These are phyloP conservation scores for Notothenia coriiceps DNA, from an alignment of 2,113 vertebrate genomes.

Conservation along the genomic window DNA sequence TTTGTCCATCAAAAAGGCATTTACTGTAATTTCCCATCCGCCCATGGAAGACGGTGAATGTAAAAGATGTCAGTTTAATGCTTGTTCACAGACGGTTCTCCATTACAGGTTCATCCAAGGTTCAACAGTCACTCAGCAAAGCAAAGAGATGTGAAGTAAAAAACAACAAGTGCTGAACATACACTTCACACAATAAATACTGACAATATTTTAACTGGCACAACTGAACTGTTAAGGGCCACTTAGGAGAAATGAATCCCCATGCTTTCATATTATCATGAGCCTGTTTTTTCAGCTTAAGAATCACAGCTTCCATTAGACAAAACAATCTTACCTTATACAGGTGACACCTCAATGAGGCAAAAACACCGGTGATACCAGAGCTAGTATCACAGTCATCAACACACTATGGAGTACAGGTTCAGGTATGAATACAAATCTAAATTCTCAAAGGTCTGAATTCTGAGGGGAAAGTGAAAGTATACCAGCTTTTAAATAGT, in stretches of 20 bases:
- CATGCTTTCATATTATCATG: neutral
- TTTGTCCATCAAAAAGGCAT: neutral
- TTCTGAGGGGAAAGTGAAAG: neutral
- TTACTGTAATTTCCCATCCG: neutral
- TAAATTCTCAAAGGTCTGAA: neutral
- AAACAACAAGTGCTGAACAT: slow-evolving; percentile 6
- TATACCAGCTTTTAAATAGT: neutral
- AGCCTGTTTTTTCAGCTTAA: neutral
- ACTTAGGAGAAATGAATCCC: slow-evolving; percentile 2
- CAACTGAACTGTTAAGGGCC: slow-evolving; percentile 2
- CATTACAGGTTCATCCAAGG: neutral
- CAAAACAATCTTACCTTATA: neutral
- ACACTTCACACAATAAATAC: slow-evolving; percentile 45
- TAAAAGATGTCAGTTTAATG: neutral
- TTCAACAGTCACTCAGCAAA: slow-evolving; percentile 4
- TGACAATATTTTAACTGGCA: neutral
- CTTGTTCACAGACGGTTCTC: neutral
- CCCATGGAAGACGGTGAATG: neutral
- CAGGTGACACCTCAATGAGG: neutral
- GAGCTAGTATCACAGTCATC: neutral
- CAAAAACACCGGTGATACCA: neutral
- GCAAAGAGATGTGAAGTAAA: slow-evolving; percentile 7
- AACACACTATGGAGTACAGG: neutral
- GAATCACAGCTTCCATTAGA: neutral
- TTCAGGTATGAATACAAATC: neutral